Evolutionary conservation across 23 tunicate genomes (phyloP).

Genomic region (Oikopleura albicans): DNA sequence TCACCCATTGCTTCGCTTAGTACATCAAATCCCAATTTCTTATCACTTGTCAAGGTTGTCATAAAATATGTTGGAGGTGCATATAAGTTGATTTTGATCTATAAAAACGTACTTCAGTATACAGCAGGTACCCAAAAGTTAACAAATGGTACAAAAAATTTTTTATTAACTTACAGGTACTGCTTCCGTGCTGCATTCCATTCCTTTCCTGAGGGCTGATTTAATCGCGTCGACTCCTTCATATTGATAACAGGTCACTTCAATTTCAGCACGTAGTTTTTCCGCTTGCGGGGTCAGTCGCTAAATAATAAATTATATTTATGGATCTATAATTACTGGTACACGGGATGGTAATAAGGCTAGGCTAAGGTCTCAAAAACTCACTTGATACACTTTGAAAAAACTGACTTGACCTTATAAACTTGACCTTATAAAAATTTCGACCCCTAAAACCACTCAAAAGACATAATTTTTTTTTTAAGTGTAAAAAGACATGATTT

Average conservation of each 20-base stretch:
- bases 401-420: too few species aligned
- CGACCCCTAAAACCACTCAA: too few species aligned
- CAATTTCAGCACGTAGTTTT: conserved; percentile 82
- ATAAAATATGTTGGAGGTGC: conserved; percentile 82
- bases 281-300: conserved; percentile 85
- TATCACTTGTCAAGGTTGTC: conserved; percentile 69
- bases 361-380: too few species aligned
- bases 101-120: not conserved
- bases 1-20: conserved; percentile 33
- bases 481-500: too few species aligned
- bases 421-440: too few species aligned
- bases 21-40: conserved; percentile 40
- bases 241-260: conserved; percentile 78
- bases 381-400: too few species aligned
- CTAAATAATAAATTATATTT: not conserved
- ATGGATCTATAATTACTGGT: too few species aligned
- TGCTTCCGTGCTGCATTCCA: conserved; percentile 75
- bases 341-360: too few species aligned
- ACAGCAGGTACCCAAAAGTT: not conserved
- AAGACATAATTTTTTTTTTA: too few species aligned
- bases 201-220: conserved; percentile 47
- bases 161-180: conserved; percentile 27
- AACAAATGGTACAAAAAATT: not conserved
- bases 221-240: conserved; percentile 97
- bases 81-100: conserved; percentile 50